Evolutionary conservation across 2,888 invertebrate genomes (phyloP).

Genomic region (Dicyrtomina minuta): DNA sequence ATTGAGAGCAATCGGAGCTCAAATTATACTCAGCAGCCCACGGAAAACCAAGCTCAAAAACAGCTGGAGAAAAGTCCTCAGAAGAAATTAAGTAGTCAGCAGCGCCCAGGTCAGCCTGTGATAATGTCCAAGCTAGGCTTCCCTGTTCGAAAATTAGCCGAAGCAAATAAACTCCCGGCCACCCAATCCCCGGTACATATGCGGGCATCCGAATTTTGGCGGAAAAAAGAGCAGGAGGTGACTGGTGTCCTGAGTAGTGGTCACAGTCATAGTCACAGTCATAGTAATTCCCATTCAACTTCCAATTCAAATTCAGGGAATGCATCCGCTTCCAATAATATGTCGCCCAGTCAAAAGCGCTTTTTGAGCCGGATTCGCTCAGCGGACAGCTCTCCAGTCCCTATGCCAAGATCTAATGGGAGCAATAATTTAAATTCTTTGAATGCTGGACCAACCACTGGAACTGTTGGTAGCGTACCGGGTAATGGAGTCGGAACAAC

Average conservation of each 20-base stretch:
- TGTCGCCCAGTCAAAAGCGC: background rate
- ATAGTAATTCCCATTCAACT: constrained; percentile 26
- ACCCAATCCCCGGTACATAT: constrained; percentile 49
- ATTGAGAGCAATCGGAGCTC: no score
- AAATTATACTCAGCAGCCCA: no score
- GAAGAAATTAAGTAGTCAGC: no score
- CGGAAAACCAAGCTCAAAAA: background rate
- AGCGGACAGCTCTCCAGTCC: constrained; percentile 50
- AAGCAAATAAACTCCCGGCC: constrained; percentile 30
- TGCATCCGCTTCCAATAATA: background rate
- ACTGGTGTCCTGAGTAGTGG: constrained; percentile 35
- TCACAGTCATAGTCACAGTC: no score
- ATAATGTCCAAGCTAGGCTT: constrained; percentile 52
- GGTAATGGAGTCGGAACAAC: no score
- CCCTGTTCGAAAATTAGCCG: constrained; percentile 47
- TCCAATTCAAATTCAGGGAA: background rate
- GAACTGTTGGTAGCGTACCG: no score
- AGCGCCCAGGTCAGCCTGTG: constrained; percentile 28
- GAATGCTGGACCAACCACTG: background rate
- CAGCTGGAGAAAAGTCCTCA: no score
- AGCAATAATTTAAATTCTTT: background rate
- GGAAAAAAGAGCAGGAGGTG: constrained; percentile 53
- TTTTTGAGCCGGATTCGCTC: constrained; percentile 48
- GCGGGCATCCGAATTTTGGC: constrained; percentile 54
- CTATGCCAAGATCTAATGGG: constrained; percentile 36